Conservation (phyloP, 2,797 vertebrate genomes). For the Vespertilio murinus region DNA sequence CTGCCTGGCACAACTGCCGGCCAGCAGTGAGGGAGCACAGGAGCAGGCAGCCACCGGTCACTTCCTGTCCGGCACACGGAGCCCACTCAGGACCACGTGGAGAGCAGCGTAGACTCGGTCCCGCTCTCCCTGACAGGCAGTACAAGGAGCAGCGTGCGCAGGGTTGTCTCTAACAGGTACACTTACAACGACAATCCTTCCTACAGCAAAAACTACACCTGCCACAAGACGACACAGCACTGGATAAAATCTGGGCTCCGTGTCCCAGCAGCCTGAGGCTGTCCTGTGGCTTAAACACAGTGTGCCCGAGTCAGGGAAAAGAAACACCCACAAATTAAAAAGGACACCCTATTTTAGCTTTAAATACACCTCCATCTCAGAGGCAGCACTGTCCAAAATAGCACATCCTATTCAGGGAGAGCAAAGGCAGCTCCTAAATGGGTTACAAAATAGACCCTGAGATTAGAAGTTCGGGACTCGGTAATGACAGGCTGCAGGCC, state of each 20-base stretch:
- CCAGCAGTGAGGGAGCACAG: not conserved
- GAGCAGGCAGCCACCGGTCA: not conserved
- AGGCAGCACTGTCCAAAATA: slow-evolving; percentile 48
- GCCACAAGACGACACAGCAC: not conserved
- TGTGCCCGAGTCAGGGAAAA: slow-evolving; percentile 10
- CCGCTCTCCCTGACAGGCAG: not conserved
- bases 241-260: not conserved
- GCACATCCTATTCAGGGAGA: slow-evolving; percentile 44
- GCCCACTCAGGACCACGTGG: not conserved
- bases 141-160: not conserved
- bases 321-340: slow-evolving; percentile 58
- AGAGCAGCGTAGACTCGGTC: not conserved
- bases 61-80: not conserved
- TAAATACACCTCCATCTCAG: slow-evolving; percentile 44
- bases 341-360: slow-evolving; percentile 38
- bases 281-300: not conserved
- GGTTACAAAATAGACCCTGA: not conserved
- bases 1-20: not conserved
- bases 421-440: slow-evolving; percentile 28
- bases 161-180: not conserved
- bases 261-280: not conserved
- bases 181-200: not conserved
- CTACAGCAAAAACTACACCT: not conserved
- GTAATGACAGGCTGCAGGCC: not conserved
- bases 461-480: not conserved